Conservation (phyloP, 1,140 invertebrate genomes). For the Teleogryllus occipitalis region DNA sequence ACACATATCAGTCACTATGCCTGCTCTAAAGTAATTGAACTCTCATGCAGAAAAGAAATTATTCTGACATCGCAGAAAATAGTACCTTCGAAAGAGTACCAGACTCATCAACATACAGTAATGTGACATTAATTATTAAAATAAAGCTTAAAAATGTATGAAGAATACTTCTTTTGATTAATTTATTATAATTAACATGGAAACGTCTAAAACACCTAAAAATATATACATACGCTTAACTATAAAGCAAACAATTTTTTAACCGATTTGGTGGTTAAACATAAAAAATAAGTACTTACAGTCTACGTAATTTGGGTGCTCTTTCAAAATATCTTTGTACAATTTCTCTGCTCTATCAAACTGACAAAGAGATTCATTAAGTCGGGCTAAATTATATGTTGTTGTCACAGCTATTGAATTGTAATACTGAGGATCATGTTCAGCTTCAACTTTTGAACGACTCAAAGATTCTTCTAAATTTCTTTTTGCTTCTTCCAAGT, state of each 20-base stretch:
- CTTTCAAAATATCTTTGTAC: conserved; percentile 93
- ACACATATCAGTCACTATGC: background rate
- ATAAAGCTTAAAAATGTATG: no score
- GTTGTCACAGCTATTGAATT: conserved; percentile 95
- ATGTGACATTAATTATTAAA: no score
- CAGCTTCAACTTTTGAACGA: conserved; percentile 68
- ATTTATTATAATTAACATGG: no score
- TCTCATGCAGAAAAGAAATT: background rate
- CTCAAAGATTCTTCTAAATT: conserved; percentile 80
- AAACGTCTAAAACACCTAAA: no score
- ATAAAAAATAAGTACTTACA: conserved; percentile 57
- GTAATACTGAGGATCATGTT: conserved; percentile 88
- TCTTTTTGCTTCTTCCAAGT: conserved; percentile 73
- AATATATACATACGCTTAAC: no score
- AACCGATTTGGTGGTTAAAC: background rate
- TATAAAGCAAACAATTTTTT: no score
- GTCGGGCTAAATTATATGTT: conserved; percentile 89
- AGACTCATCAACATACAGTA: no score
- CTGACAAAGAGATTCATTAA: conserved; percentile 86
- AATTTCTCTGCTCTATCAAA: conserved; percentile 95
- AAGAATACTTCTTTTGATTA: no score
- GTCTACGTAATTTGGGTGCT: conserved; percentile 98
- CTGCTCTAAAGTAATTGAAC: background rate
- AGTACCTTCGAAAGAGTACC: no score
- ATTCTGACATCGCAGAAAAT: no score